Conservation (phyloP, 2,797 vertebrate species). For the Anguilla obscura region DNA sequence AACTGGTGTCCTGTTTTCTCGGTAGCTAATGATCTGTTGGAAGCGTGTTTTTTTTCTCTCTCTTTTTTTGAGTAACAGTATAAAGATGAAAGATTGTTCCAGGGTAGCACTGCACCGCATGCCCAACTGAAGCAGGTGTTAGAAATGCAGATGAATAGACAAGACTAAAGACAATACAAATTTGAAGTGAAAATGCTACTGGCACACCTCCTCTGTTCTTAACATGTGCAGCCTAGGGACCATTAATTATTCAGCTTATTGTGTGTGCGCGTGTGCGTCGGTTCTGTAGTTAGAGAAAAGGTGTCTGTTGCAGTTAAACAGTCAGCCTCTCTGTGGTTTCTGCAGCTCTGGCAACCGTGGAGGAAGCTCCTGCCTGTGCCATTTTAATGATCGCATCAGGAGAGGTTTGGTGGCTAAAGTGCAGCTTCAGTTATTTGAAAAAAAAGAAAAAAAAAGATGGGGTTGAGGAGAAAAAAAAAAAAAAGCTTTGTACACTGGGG, state of each 20-base stretch:
- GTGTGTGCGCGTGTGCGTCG: constrained; percentile 74
- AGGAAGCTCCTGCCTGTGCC: constrained; percentile 66
- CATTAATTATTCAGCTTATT: constrained; percentile 94
- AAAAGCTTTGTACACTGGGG: constrained; percentile 76
- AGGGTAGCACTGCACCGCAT: constrained; percentile 77
- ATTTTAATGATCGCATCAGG: constrained; percentile 81
- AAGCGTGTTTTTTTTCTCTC: constrained; percentile 69
- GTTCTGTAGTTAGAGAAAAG: constrained; percentile 72
- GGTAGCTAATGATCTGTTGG: constrained; percentile 86
- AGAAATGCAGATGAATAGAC: constrained; percentile 95
- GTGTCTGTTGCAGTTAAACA: constrained; percentile 73
- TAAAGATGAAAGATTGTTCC: constrained; percentile 86
- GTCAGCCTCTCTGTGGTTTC: constrained; percentile 66
- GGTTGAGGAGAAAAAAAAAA: constrained; percentile 53
- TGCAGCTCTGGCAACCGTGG: constrained; percentile 61
- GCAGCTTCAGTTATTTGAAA: constrained; percentile 74
- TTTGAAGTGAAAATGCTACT: constrained; percentile 96
- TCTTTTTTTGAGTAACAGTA: constrained; percentile 63
- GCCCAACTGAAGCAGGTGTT: constrained; percentile 91
- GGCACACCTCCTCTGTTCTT: constrained; percentile 82
- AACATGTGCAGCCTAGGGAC: constrained; percentile 81
- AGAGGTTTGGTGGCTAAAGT: constrained; percentile 79
- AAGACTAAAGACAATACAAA: constrained; percentile 98
- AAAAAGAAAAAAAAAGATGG: constrained; percentile 54
- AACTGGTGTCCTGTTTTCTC: constrained; percentile 78